Percentiles rank a stretch among this genome's conserved stretches.
Conservation (phyloP, 2,113 vertebrate species). For the Lepus americanus region DNA sequence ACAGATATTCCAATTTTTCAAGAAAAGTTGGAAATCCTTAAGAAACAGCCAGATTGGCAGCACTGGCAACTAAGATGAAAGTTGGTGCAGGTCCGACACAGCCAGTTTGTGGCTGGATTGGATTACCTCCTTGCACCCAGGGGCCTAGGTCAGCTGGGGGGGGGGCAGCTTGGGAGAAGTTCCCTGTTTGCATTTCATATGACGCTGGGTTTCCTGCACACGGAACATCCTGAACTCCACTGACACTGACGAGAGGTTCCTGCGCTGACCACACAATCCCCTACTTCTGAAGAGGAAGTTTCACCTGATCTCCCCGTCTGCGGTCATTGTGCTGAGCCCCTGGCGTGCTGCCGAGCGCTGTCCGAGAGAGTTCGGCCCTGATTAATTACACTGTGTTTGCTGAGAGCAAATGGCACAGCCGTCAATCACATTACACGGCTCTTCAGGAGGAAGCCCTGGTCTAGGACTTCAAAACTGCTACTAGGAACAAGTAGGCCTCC, state of each 20-base stretch:
- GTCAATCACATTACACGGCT: not conserved
- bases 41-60: constrained; percentile 5
- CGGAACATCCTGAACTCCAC: not conserved
- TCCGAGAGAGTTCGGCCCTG: not conserved
- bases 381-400: constrained; percentile 57
- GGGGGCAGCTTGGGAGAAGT: not conserved
- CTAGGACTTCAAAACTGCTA: not conserved
- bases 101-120: not conserved
- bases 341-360: not conserved
- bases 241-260: not conserved
- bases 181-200: not conserved
- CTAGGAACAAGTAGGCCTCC: not conserved
- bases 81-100: not conserved
- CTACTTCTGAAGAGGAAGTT: constrained; percentile 49
- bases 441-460: not conserved
- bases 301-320: constrained; percentile 7
- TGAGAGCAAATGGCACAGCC: constrained; percentile 56
- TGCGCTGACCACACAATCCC: constrained; percentile 41
- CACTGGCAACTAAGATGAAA: not conserved
- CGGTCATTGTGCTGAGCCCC: not conserved
- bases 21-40: not conserved
- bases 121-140: not conserved
- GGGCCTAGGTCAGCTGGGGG: not conserved
- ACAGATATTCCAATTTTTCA: not conserved
- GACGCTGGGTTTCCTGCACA: not conserved